Base-by-base conservation (phyloP, 2,797 vertebrate species). In the Carduelis carduelis region DNA sequence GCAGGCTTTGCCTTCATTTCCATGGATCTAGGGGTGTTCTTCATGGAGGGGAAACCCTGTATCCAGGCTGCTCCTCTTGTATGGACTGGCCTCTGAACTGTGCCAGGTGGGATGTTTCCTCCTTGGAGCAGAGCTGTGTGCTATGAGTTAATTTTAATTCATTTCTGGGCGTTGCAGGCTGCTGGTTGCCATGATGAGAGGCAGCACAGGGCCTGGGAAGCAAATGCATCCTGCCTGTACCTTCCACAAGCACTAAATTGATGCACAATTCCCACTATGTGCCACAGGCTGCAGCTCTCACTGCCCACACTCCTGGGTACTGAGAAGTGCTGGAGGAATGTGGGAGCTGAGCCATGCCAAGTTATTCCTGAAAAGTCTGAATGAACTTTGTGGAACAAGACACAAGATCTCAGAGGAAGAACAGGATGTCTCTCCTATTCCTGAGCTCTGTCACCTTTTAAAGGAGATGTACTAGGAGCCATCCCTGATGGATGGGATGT, bases 241-340 rank as follows among this genome's bases (percentile, higher is more conserved):
- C 85, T 89, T 88, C 94, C 64, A 6, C 60, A 66, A 2, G 0
- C 80, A n/a, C 52, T 84, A 74, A 89, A 68, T 46, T 6, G 44
- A 79, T 92, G 89, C 74, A 93, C 59, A 66, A 95, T 91, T 94
- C 80, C 83, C 95, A 72, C 70, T 49, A 0, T 46, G 11, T 49
- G 63, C 86, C 91, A 81, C 50, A 87, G 95, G 93, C 87, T 92
- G 72, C 91, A 97, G 60, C 70, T 93, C 85, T 94, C 90, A 27
- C 93, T 95, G 91, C 92, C 93, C 83, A 93, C 91, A 59, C 80
- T 93, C 90, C 55, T 83, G 93, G 79, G 44, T 95, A 74, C 84
- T 53, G 90, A 93, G 74, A 95, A 91, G 61, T 76, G 55, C 86
- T 93, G 84, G 53, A 90, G 82, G 87, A 87, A 96, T 32, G 76